Base-by-base conservation (phyloP, 2,797 vertebrate genomes). In the Mormyrops attenuatus region DNA sequence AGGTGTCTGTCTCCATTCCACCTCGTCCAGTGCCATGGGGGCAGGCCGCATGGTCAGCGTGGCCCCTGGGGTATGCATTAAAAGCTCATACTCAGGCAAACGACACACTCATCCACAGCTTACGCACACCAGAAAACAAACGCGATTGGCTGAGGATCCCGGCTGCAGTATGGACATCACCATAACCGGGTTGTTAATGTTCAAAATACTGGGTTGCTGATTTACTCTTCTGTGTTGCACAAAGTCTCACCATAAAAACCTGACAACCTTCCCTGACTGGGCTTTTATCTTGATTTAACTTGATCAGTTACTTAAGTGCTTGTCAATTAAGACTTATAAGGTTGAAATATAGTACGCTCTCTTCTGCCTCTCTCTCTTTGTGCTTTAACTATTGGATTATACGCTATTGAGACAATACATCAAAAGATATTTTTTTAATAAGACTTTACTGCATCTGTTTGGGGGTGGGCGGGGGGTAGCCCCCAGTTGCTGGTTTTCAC, bases 1-100 rank as follows among this genome's bases (percentile, higher is more conserved):
- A 90, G 96, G 96, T 0, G 97, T 96, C 92, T 97, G 97, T 93
- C 96, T 97, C 97, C 97, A 97, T 90, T 97, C 97, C 57, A 96
- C 96, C 2, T 97, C 97, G 92, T 98, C 97, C 92, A 97, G 69
- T 13, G 97, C 95, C 92, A 97, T 93, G 15, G 97, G 97, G 90
- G 96, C 95, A 0, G 97, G 97, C 90, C 97, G 95, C 97, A 98
- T 97, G 90, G 96, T 97, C 94, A 98, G 94, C 0, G 97, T 98
- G 57, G 97, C 97, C 92, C 97, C 97, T 97, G 91, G 22, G 53
- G 69, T 11, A 22, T 4, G 30, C n/a, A 52, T 30, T 41, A n/a
- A n/a, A 17, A 22, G 22, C 34, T 50, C 53, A 34, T 41, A 44
- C 7, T 80, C 73, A 8, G 34, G 17, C 6, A 8, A 20, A 41